Conservation (phyloP, 2,888 invertebrate species). For the Cryptocheilus praepositus region DNA sequence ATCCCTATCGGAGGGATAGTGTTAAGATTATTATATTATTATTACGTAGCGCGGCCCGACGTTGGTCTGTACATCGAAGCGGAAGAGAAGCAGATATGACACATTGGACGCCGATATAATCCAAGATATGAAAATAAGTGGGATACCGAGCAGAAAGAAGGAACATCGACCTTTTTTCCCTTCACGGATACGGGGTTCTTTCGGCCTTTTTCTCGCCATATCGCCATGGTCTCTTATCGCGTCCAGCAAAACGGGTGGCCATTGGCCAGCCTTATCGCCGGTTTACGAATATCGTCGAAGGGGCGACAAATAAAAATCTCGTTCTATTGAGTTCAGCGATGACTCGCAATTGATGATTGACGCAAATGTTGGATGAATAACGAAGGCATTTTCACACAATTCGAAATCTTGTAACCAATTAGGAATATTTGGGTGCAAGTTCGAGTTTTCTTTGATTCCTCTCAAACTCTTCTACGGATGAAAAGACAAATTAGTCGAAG, state of each 20-base stretch:
- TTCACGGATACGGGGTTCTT: slow-evolving; percentile 23
- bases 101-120: slow-evolving; percentile 26
- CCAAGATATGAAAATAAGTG: slow-evolving; percentile 39
- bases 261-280: slow-evolving; percentile 29
- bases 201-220: slow-evolving; percentile 32
- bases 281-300: slow-evolving; percentile 43
- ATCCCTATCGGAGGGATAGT: too few species aligned
- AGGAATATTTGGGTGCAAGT: too few species aligned
- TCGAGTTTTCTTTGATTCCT: too few species aligned
- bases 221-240: slow-evolving; percentile 37
- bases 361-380: too few species aligned
- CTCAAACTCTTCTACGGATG: too few species aligned
- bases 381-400: too few species aligned
- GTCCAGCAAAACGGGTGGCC: slow-evolving; percentile 28
- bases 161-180: slow-evolving; percentile 32
- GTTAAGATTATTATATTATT: too few species aligned
- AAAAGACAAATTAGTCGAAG: too few species aligned
- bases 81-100: slow-evolving; percentile 23
- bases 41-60: too few species aligned
- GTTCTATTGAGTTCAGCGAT: slow-evolving; percentile 39
- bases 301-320: slow-evolving; percentile 26
- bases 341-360: not conserved
- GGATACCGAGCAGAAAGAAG: slow-evolving; percentile 36
- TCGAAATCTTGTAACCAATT: too few species aligned
- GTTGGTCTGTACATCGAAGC: too few species aligned